Evolutionary conservation across 2,113 vertebrate species (phyloP), one percentile per base, ranked within the genome.

Genomic region (Rhabdornis inornatus): DNA sequence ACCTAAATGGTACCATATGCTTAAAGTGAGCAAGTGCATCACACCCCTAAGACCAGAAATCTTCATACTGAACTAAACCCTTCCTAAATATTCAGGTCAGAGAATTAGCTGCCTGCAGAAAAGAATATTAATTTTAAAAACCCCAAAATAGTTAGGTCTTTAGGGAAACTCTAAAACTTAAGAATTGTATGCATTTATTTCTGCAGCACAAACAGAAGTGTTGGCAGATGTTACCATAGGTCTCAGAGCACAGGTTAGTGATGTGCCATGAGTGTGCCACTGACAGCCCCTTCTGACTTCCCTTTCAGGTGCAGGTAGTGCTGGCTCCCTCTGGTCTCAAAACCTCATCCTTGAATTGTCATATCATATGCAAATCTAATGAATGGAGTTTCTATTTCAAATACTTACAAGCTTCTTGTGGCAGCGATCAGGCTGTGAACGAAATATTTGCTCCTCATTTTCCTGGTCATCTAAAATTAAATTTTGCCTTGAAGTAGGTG

Each of bases 341-440:
- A 83, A 76, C 23, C 35, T 59, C 35, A 50, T 35, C 37, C 75
- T 14, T 24, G 24, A 57, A 56, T n/a, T 61, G 3, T 28, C 37
- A 33, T 7, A 55, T n/a, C 28, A 57, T 7, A 33, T 23, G 6
- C 13, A 80, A 83, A 37, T 23, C 31, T 21, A 69, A 66, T 10
- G 11, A 82, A 78, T 8, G 7, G 5, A 49, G n/a, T 28, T 88
- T 40, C 31, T 64, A 0, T 61, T 60, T 45, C 6, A 4, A 83
- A 90, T 47, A 96, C 97, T 97, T 95, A 98, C 98, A 83, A 96
- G 98, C 37, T 97, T 94, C 69, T 71, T 97, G 20, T 98, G 98
- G 49, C 97, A 98, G 18, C 90, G 98, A 80, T 79, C 87, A 66
- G 97, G 56, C 78, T 99, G 98, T 20, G 98, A 97, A 74, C 96